Evolutionary conservation across 2,797 vertebrate genomes (phyloP).

Genomic region (Pempheris klunzingeri): DNA sequence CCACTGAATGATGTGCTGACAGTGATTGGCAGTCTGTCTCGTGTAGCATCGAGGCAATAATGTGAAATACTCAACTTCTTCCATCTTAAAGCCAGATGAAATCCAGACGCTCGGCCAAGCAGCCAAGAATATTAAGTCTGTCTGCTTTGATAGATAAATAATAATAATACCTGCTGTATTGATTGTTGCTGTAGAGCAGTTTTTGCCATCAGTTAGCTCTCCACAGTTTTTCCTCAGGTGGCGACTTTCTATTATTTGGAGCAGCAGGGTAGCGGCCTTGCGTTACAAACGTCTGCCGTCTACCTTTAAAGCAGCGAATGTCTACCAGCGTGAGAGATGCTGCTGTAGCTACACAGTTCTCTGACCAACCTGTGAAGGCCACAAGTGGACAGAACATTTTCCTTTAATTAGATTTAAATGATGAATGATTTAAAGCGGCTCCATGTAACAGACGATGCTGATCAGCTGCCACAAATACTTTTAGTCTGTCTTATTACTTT

Average conservation of each 20-base stretch:
- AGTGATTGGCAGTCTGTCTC: background rate
- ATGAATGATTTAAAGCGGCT: background rate
- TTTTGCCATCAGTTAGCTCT: conserved; percentile 2
- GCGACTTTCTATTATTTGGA: conserved; percentile 27
- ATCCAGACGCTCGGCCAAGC: background rate
- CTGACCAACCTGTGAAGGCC: background rate
- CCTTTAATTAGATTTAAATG: background rate
- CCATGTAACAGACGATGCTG: background rate
- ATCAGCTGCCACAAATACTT: background rate
- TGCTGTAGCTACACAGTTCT: background rate
- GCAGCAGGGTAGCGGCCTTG: background rate
- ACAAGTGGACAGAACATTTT: background rate
- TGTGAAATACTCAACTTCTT: background rate
- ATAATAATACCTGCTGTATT: background rate
- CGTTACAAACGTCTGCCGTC: conserved; percentile 10
- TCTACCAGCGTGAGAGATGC: background rate
- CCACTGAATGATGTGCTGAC: conserved; percentile 10
- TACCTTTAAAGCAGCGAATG: background rate
- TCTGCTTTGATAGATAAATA: background rate
- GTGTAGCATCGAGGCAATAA: conserved; percentile 2
- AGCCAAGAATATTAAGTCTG: background rate
- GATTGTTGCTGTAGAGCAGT: background rate
- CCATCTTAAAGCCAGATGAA: background rate
- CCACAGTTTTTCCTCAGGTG: background rate
- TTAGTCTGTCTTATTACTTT: background rate